These are phyloP conservation scores for Cerastis rubricosa DNA, from an alignment of 2,888 invertebrate genomes.

Conservation along the genomic window DNA sequence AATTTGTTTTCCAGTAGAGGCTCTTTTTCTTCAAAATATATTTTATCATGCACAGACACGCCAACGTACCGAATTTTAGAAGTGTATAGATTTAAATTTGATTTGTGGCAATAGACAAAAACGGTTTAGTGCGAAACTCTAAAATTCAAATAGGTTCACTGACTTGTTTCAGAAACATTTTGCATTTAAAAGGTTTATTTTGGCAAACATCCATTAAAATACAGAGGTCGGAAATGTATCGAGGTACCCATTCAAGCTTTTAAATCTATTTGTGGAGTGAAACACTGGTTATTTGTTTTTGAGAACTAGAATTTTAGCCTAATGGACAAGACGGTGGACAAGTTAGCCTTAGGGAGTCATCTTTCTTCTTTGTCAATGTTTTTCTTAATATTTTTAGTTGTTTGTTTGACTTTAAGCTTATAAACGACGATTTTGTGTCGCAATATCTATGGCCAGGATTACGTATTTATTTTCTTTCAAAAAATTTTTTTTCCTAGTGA, in stretches of 20 bases:
- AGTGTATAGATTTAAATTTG: constrained; percentile 51
- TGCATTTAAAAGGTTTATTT: constrained; percentile 23
- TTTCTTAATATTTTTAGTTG: neutral
- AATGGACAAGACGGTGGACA: neutral
- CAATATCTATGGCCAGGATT: neutral
- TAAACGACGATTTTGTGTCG: neutral
- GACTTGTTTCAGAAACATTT: constrained; percentile 38
- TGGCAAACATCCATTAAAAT: constrained; percentile 34
- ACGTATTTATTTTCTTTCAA: neutral
- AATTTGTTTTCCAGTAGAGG: neutral
- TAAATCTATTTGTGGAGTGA: constrained; percentile 38
- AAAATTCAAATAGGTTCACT: constrained; percentile 62
- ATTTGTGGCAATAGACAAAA: constrained; percentile 53
- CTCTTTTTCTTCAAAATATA: neutral
- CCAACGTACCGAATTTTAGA: constrained; percentile 10
- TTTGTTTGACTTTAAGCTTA: neutral
- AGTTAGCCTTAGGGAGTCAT: no score
- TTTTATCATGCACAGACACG: constrained; percentile 18
- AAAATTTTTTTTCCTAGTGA: neutral
- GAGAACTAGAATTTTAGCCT: neutral
- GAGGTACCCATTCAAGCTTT: constrained; percentile 33
- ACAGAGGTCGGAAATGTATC: constrained; percentile 28
- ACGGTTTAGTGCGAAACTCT: constrained; percentile 36
- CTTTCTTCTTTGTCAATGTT: neutral
- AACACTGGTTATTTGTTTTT: constrained; percentile 18